Percentiles rank a stretch among this genome's conserved stretches.
Conservation (phyloP, 2,113 vertebrate species). For the Pavo muticus region DNA sequence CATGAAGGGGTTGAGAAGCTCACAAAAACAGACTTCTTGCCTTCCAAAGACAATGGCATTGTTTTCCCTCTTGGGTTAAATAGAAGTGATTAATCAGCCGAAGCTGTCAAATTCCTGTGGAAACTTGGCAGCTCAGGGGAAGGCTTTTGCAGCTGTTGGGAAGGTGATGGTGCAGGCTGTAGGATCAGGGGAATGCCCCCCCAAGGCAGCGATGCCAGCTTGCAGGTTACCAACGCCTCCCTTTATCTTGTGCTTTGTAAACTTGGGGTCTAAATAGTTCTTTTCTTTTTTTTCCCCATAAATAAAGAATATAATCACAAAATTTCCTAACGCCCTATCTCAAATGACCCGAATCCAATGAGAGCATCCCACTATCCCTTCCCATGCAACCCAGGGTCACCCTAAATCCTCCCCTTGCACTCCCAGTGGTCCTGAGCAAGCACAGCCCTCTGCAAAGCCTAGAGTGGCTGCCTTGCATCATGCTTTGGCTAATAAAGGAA, state of each 20-base stretch:
- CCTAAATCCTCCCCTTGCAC: fast-evolving
- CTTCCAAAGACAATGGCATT: slow-evolving; percentile 25
- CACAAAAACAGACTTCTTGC: neutral
- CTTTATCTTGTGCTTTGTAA: neutral
- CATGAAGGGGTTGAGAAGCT: neutral
- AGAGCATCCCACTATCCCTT: fast-evolving
- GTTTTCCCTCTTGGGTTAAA: neutral
- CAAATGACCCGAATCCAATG: neutral
- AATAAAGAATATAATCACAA: neutral
- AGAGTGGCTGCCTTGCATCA: neutral
- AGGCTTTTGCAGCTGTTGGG: slow-evolving; percentile 40
- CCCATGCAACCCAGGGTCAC: fast-evolving
- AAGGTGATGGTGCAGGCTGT: neutral
- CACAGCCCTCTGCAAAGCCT: neutral
- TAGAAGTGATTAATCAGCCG: neutral
- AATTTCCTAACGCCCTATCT: neutral
- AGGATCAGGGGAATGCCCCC: neutral
- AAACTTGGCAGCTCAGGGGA: neutral
- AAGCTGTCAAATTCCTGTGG: neutral
- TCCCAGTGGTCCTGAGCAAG: neutral
- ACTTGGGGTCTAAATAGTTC: fast-evolving
- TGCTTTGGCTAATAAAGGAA: neutral
- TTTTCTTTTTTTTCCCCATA: too few relatives aligned
- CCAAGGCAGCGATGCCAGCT: neutral
- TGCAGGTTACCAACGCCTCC: neutral